A percentile compares a stretch with the other conserved stretches of the same genome.
These are phyloP conservation scores for Lottia gigantea DNA, from an alignment of 2,888 invertebrate genomes.

Conservation along the genomic window DNA sequence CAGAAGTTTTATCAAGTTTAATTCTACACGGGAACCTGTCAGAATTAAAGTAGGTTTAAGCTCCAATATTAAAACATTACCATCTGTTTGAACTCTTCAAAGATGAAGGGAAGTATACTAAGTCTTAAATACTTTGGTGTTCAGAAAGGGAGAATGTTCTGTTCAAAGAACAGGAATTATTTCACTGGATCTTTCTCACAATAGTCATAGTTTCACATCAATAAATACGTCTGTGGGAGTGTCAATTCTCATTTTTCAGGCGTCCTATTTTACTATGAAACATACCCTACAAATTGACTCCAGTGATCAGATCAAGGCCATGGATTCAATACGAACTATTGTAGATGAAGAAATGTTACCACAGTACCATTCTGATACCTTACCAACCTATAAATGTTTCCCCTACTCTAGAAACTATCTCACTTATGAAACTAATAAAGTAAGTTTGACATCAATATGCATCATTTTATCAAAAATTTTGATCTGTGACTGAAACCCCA, in stretches of 20 bases:
- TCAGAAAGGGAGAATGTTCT: too few species aligned
- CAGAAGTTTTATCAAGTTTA: slow-evolving; percentile 41
- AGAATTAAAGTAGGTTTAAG: slow-evolving; percentile 24
- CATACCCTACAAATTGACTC: slow-evolving; percentile 44
- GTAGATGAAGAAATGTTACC: slow-evolving; percentile 42
- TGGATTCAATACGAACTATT: slow-evolving; percentile 47
- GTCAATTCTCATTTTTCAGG: slow-evolving; percentile 35
- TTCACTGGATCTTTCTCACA: too few species aligned
- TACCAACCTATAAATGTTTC: slow-evolving; percentile 47
- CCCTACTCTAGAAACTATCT: slow-evolving; percentile 49
- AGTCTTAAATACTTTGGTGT: too few species aligned
- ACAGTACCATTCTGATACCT: slow-evolving; percentile 27
- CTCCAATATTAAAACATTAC: too few species aligned
- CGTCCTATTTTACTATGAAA: slow-evolving; percentile 46
- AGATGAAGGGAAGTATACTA: too few species aligned
- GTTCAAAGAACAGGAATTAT: too few species aligned
- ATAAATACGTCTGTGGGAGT: not conserved
- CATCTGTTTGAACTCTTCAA: too few species aligned
- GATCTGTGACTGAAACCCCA: too few species aligned
- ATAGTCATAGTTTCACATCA: too few species aligned
- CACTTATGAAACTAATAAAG: slow-evolving; percentile 57
- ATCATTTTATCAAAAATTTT: too few species aligned
- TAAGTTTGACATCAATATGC: slow-evolving; percentile 17
- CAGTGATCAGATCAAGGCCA: slow-evolving; percentile 43
- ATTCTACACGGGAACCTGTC: slow-evolving; percentile 29